Percentiles rank a stretch among this genome's conserved stretches.
These are phyloP conservation scores for Prunella fulvescens DNA, from an alignment of 2,113 vertebrate species.

Conservation along the genomic window DNA sequence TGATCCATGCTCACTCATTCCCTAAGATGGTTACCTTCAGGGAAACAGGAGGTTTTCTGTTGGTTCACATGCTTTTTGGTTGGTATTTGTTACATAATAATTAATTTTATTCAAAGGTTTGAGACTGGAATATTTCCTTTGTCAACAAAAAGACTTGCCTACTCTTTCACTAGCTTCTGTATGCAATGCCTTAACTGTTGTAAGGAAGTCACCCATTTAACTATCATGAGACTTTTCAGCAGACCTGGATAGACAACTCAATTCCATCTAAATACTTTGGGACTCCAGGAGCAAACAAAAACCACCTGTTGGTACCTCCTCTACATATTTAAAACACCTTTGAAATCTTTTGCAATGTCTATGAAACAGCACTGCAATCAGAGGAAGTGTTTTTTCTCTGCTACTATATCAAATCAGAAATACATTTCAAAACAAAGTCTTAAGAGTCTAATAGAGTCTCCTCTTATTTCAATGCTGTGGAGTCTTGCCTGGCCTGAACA, in stretches of 20 bases:
- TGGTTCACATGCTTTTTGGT: neutral
- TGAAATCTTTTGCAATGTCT: neutral
- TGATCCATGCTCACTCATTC: rapidly evolving
- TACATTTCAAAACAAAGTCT: neutral
- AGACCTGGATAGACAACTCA: neutral
- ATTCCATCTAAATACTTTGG: neutral
- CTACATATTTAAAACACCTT: neutral
- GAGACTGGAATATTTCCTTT: neutral
- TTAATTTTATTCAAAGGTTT: neutral
- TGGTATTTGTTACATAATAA: neutral
- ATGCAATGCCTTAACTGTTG: neutral
- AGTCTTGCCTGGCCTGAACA: neutral
- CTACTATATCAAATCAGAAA: neutral
- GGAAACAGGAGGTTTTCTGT: neutral
- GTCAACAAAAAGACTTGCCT: neutral
- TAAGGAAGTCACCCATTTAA: neutral
- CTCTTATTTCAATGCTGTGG: neutral
- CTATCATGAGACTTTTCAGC: neutral
- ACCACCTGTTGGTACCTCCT: rapidly evolving
- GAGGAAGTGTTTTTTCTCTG: neutral
- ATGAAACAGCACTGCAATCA: neutral
- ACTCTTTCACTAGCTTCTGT: neutral
- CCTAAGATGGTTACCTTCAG: neutral
- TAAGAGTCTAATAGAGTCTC: neutral
- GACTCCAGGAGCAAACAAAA: neutral